Base-by-base conservation (phyloP, 1,140 invertebrate species). In the Sycobia sp. region DNA sequence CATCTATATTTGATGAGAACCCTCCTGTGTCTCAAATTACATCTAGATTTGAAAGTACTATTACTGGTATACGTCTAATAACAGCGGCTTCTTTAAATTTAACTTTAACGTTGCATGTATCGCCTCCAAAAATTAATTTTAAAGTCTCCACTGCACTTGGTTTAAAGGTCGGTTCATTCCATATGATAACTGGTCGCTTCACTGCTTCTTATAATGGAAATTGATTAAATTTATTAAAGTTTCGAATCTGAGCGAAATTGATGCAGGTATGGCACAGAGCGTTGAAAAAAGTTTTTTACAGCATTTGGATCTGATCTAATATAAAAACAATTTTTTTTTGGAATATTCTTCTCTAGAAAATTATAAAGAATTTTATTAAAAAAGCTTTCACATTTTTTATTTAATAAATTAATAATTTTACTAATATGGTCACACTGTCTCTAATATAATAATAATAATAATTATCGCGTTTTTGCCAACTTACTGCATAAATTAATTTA, bases 171-270 rank as follows among this genome's bases (percentile, higher is more conserved):
- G 69, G 70, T 64, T 74, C 72, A 51, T 74, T 73, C 72, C 74
- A 76, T 49, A 71, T 58, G 20, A 76, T 56, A 32, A 76, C 63
- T 44, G 72, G 49, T 27, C 66, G 64, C 47, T 76, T 61, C 0
- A 74, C 67, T 56, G 59, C 63, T 38, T 76, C 73, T 63, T 67
- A 58, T 51, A 76, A 53, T 22, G 73, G 75, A 70, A 77, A 77
- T 47, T 38, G 54, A 56, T 54, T 53, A 70, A 73, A 73, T 36
- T 69, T 67, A 64, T 71, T 73, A 63, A 76, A 75, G 61, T 76
- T 74, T n/a, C n/a, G n/a, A n/a, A n/a, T n/a, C n/a, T n/a, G n/a
- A 43, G 41, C 41, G 13, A 43, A 43, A 20, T 20, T 3, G 22
- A 22, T 11, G 41, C 41, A 43, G 18, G 22, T 20, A 43, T 43